Evolutionary conservation across 2,797 vertebrate genomes (phyloP), one percentile per base, ranked within the genome.

Genomic region (Danio jaintianensis): DNA sequence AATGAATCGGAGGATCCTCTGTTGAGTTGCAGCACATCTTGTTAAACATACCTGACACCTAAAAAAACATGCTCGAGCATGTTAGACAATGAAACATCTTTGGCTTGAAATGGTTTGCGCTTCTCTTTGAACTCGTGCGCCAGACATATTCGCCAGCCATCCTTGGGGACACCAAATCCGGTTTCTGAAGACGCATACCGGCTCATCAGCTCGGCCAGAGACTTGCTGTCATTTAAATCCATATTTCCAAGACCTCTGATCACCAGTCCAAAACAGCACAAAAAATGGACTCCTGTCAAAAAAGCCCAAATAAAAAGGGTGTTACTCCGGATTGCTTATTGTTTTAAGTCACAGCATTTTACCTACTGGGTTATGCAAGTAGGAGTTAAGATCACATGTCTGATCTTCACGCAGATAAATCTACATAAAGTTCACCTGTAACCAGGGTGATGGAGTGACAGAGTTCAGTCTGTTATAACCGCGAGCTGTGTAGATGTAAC

Each of bases 61-160:
- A 98, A 89, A 72, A 96, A 96, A 2, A 98, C 0, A 82, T 98
- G 96, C 67, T 93, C 90, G 69, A 95, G 40, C 76, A 95, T 55
- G 55, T 97, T 93, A 59, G 93, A 91, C 56, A 96, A 79, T 0
- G 96, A 95, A 68, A 98, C 89, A 38, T 98, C 93, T 72, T 91
- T 94, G 5, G 96, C 94, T 22, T 96, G 92, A 83, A 96, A 96
- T 0, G 97, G 97, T 83, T 96, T 96, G 75, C 97, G 93, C 91
- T 94, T 96, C 92, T 99, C 96, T 84, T 93, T 92, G 89, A 98
- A 99, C 86, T 97, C 95, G 1, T 98, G 96, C 0, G 95, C 96
- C 85, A 98, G 87, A 84, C 97, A 98, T 84, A 98, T 95, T 6
- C 97, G 90, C 97, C 97, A 99, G 0, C 97, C 97, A 43, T 94